Evolutionary conservation across 2,797 vertebrate species (phyloP).

Genomic region (Pitangus sulphuratus): DNA sequence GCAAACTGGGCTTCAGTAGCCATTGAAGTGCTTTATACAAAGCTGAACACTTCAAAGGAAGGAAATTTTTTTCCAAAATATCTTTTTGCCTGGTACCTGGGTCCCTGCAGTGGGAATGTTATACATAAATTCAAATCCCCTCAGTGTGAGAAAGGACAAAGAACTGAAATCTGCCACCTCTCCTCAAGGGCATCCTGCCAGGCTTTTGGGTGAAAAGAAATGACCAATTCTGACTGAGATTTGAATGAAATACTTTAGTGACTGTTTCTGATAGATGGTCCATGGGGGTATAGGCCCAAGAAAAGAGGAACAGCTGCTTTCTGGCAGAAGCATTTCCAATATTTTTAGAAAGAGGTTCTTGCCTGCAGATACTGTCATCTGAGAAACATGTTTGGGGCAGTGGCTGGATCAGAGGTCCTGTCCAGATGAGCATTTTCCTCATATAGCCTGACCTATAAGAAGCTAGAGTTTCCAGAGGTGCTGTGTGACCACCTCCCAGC

Average conservation of each 20-base stretch:
- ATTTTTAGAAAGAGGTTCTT: not conserved
- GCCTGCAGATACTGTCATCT: not conserved
- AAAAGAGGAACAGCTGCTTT: not conserved
- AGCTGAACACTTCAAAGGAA: not conserved
- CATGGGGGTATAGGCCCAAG: not conserved
- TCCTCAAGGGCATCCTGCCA: not conserved
- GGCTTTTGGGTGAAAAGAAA: not conserved
- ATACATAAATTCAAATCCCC: not conserved
- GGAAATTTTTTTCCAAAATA: not conserved
- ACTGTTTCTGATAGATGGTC: not conserved
- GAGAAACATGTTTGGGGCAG: not conserved
- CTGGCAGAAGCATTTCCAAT: not conserved
- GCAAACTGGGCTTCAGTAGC: constrained; percentile 4
- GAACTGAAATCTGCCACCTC: not conserved
- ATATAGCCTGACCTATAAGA: not conserved
- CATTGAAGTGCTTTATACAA: not conserved
- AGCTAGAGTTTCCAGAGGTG: not conserved
- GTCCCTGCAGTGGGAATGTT: not conserved
- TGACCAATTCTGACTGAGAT: not conserved
- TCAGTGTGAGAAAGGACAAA: not conserved
- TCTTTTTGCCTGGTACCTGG: not conserved
- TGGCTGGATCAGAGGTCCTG: not conserved
- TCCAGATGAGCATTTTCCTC: not conserved
- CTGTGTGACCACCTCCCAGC: not conserved
- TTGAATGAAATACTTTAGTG: not conserved